phyloP scores from a whole-genome alignment of 2,113 vertebrate genomes.

The Plectropomus leopardus region DNA sequence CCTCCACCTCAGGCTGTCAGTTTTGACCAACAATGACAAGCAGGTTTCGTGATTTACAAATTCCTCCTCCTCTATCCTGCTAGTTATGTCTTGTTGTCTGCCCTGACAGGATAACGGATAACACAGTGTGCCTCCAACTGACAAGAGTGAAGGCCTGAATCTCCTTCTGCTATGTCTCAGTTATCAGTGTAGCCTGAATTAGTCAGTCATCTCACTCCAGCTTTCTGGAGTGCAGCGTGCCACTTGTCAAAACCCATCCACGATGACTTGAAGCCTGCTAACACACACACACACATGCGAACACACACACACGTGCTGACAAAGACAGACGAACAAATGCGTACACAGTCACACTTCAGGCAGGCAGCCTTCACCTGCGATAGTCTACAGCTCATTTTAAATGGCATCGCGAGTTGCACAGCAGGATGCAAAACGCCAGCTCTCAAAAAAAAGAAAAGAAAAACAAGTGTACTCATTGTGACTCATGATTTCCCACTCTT shows the following conservation, averaged over 20 bases:
- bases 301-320: conserved; percentile 32
- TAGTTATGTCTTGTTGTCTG: conserved; percentile 65
- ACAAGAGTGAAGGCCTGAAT: conserved; percentile 66
- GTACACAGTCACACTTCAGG: conserved; percentile 64
- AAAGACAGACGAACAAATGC: conserved; percentile 53
- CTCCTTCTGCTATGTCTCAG: conserved; percentile 62
- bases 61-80: conserved; percentile 33
- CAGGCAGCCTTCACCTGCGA: conserved; percentile 68
- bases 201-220: conserved; percentile 68
- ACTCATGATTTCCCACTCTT: conserved; percentile 47
- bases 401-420: conserved; percentile 64
- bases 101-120: conserved; percentile 63
- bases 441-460: conserved; percentile 41
- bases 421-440: conserved; percentile 63
- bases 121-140: conserved; percentile 54
- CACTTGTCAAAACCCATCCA: conserved; percentile 76
- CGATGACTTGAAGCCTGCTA: conserved; percentile 56
- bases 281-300: conserved; percentile 22
- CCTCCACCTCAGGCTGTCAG: conserved; percentile 52
- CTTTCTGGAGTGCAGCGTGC: conserved; percentile 65
- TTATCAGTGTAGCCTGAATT: conserved; percentile 70
- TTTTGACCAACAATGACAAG: conserved; percentile 56
- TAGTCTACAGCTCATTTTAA: conserved; percentile 73
- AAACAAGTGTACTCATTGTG: conserved; percentile 38
- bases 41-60: conserved; percentile 59